Evolutionary conservation across 2,888 invertebrate species (phyloP).

Genomic region (Perizoma flavofasciatum): DNA sequence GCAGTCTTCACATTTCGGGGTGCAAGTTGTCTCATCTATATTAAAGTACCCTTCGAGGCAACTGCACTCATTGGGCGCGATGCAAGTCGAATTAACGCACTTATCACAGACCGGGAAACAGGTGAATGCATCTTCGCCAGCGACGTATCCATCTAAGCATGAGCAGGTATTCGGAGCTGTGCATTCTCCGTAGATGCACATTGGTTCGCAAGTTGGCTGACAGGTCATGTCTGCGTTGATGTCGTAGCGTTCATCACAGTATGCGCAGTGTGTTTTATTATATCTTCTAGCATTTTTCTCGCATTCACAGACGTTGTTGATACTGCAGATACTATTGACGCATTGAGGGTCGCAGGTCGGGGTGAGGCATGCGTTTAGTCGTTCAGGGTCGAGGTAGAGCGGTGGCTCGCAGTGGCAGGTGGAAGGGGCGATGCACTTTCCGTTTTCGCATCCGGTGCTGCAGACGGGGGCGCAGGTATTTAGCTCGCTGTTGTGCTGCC

Average conservation of each 20-base stretch:
- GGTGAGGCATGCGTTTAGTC: constrained; percentile 59
- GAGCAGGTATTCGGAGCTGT: constrained; percentile 54
- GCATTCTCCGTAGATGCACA: constrained; percentile 61
- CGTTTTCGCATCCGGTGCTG: constrained; percentile 73
- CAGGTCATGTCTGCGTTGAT: constrained; percentile 47
- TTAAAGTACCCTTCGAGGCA: constrained; percentile 42
- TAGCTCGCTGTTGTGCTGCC: constrained; percentile 56
- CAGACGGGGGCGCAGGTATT: constrained; percentile 77
- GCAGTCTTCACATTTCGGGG: constrained; percentile 34
- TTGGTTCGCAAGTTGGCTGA: constrained; percentile 46
- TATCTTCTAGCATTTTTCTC: constrained; percentile 46
- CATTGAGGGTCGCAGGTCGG: constrained; percentile 62
- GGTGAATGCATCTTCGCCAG: neutral
- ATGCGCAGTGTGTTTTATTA: constrained; percentile 60
- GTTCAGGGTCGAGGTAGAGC: constrained; percentile 52
- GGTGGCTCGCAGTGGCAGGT: constrained; percentile 65
- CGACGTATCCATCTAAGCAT: constrained; percentile 42
- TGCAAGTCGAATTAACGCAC: constrained; percentile 42
- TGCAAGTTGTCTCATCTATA: constrained; percentile 28
- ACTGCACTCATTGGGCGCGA: constrained; percentile 42
- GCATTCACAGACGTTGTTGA: constrained; percentile 65
- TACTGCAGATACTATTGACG: constrained; percentile 59
- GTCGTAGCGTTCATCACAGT: constrained; percentile 51
- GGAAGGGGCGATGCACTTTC: constrained; percentile 69
- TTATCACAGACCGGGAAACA: constrained; percentile 26